Conservation (phyloP, 2,888 invertebrate genomes). For the Rapana venosa region DNA sequence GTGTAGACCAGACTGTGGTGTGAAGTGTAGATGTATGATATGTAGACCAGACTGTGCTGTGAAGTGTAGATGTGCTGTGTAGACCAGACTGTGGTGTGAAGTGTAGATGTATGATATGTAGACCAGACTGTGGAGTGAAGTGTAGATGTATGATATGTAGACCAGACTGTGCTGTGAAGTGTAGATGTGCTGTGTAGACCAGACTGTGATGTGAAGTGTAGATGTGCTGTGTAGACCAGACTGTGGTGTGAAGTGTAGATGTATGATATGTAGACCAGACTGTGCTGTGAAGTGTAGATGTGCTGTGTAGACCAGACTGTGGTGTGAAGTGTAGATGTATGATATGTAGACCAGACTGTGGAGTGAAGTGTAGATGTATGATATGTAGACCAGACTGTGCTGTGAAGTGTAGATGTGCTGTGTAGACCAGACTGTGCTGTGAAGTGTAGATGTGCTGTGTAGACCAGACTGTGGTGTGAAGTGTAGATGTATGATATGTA, state of each 20-base stretch:
- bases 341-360: background rate
- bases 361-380: background rate
- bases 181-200: background rate
- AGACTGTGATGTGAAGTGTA: background rate
- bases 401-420: background rate
- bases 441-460: background rate
- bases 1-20: background rate
- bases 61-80: background rate
- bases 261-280: no score
- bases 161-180: background rate
- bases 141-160: no score
- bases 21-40: background rate
- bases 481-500: no score
- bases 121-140: background rate
- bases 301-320: background rate
- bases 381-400: background rate
- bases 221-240: no score
- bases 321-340: background rate
- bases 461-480: background rate
- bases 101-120: no score
- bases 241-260: background rate
- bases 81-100: background rate
- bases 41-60: background rate
- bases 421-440: background rate
- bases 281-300: background rate